Conservation (phyloP, 2,888 invertebrate genomes). For the Euclidia mi region DNA sequence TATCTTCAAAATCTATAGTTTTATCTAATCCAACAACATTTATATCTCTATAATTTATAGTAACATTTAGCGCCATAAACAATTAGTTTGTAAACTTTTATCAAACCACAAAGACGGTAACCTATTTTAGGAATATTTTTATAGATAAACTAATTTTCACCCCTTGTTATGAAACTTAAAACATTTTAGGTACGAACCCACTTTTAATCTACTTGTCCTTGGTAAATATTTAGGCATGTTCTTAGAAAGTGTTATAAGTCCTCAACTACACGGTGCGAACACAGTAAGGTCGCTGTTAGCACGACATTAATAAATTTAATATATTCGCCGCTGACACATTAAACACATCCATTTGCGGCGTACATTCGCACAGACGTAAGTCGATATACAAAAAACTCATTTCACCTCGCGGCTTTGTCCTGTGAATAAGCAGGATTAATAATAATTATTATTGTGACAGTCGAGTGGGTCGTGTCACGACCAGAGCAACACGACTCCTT, state of each 20-base stretch:
- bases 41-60: no score
- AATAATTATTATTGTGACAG: constrained; percentile 63
- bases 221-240: constrained; percentile 10
- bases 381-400: constrained; percentile 33
- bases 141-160: constrained; percentile 41
- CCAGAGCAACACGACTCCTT: constrained; percentile 68
- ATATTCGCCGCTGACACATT: constrained; percentile 40
- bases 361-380: constrained; percentile 28
- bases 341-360: constrained; percentile 31
- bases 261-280: constrained; percentile 7
- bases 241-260: constrained; percentile 24
- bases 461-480: constrained; percentile 56
- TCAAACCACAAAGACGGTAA: constrained; percentile 43
- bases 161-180: constrained; percentile 23
- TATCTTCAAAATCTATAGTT: no score
- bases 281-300: constrained; percentile 25
- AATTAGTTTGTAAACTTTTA: constrained; percentile 48
- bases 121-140: constrained; percentile 42
- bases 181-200: constrained; percentile 22
- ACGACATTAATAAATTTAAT: constrained; percentile 41
- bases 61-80: no score
- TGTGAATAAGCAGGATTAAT: constrained; percentile 55
- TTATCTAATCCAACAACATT: no score
- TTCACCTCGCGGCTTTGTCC: constrained; percentile 40
- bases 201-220: constrained; percentile 23